These are phyloP conservation scores for Cromileptes altivelis DNA, from an alignment of 2,113 vertebrate species.

Conservation along the genomic window DNA sequence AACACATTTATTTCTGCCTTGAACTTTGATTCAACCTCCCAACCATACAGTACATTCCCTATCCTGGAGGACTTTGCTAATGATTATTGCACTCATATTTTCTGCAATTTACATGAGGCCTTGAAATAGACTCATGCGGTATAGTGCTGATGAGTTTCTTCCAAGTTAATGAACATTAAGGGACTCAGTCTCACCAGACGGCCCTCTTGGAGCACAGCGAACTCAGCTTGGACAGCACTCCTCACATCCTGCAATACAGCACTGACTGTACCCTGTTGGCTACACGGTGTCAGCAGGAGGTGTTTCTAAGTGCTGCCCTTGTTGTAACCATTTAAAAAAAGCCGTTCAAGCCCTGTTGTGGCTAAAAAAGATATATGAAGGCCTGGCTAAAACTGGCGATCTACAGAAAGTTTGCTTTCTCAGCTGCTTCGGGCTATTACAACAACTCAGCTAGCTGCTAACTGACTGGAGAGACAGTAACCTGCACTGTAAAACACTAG, in stretches of 20 bases:
- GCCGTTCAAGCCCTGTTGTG: neutral
- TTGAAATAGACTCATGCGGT: conserved; percentile 57
- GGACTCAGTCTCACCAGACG: conserved; percentile 50
- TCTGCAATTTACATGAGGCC: conserved; percentile 65
- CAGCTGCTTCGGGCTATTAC: neutral
- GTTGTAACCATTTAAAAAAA: conserved; percentile 34
- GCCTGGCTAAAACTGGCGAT: neutral
- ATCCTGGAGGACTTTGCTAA: conserved; percentile 64
- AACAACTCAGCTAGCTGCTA: neutral
- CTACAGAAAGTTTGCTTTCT: neutral
- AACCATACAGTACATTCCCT: conserved; percentile 40
- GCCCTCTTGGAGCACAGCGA: conserved; percentile 15
- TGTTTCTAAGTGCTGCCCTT: conserved; percentile 35
- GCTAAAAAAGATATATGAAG: neutral
- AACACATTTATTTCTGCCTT: conserved; percentile 53
- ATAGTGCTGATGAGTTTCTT: conserved; percentile 63
- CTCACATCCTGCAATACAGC: conserved; percentile 29
- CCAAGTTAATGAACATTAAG: conserved; percentile 66
- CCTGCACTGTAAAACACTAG: conserved; percentile 9
- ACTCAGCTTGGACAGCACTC: conserved; percentile 52
- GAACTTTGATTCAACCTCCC: conserved; percentile 68
- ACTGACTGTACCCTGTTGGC: conserved; percentile 48
- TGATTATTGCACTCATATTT: conserved; percentile 64
- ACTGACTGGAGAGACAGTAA: neutral
- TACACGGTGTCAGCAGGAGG: conserved; percentile 12